Evolutionary conservation across 2,797 vertebrate genomes (phyloP), one percentile per base, ranked within the genome.

Genomic region (Alcedo atthis): DNA sequence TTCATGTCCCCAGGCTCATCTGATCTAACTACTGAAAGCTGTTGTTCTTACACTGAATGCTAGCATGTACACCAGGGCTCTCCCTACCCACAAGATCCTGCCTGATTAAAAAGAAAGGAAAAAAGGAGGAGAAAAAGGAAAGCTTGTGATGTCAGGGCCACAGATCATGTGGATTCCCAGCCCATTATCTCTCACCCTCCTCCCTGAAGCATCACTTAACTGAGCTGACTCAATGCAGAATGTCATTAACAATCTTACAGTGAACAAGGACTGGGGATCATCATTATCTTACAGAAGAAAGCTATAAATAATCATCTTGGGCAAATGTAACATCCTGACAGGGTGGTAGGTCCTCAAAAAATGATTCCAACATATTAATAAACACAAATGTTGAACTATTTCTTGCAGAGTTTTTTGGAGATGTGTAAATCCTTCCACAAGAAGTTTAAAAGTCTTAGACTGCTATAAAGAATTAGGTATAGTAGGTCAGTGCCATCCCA

Each of bases 121-220:
- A 87, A 67, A 68, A 86, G 0, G 5, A 42, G 55, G 32, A 85
- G 75, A 54, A 73, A 89, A 80, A 78, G 3, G 37, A 87, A 59
- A 49, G 18, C 18, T 79, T 85, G 25, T 79, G 67, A 63, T 75
- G 71, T 46, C 57, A 69, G 8, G 40, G 61, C 33, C 55, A 80
- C 1, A 5, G 12, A 85, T 69, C 25, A 87, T 30, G 63, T 5
- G 17, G 48, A 86, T 71, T 91, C 57, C 57, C 49, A 90, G 77
- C 25, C 53, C 51, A 89, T 87, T 94, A 75, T 85, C 54, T 94
- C 68, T 87, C 17, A 26, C 63, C 32, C 33, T 81, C 64, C 69
- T 92, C 76, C 87, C 64, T 94, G 54, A 92, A 93, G 70, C 43
- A 55, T 71, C 55, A 76, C 32, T 89, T 91, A 90, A 79, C 55